Evolutionary conservation across 2,113 vertebrate species (phyloP), one percentile per base, ranked within the genome.

Genomic region (Conger conger): DNA sequence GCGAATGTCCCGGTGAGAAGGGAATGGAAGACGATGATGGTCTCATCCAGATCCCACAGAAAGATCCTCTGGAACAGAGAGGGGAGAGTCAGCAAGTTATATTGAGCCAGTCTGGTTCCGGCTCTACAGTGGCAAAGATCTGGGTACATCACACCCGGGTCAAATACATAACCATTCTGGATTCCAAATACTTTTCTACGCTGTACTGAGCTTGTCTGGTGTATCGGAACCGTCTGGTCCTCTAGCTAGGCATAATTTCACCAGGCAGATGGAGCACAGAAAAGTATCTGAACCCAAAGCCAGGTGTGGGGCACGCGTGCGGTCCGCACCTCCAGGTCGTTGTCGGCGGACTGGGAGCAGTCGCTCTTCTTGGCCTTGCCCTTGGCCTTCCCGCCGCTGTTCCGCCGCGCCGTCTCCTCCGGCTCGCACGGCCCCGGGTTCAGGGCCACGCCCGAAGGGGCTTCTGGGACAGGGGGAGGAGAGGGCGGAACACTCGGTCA

Each of bases 11-110:
- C 98, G 0, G 98, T 99, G 88, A 99, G 97, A 88, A 99, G 96
- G 0, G 98, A 99, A 90, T 99, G 98, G 94, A 99, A 99, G 89
- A 99, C 97, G 68, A 99, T 99, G 88, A 99, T 99, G 87, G 98
- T 99, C 92, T 99, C 98, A 90, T 99, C 98, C 94, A 99, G 92
- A 93, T 99, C 98, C 98, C 98, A 99, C 30, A 99, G 92, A 83
- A 99, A 99, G 86, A 99, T 94, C 16, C 98, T 90, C 98, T 99
- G 86, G 30, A 83, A 16, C 88, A 88, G 85, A 73, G 73, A 84
- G 86, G n/a, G 23, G 87, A 35, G 54, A n/a, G 15, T 85, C 37
- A 76, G 27, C 8, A 33, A 73, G 4, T 4, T 33, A 0, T 73
- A 30, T 33, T 73, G 27, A 73, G n/a, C 27, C n/a, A 33, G 63